phyloP scores from a whole-genome alignment of 2,113 vertebrate genomes.

The Machaerirhynchus nigripectus region DNA sequence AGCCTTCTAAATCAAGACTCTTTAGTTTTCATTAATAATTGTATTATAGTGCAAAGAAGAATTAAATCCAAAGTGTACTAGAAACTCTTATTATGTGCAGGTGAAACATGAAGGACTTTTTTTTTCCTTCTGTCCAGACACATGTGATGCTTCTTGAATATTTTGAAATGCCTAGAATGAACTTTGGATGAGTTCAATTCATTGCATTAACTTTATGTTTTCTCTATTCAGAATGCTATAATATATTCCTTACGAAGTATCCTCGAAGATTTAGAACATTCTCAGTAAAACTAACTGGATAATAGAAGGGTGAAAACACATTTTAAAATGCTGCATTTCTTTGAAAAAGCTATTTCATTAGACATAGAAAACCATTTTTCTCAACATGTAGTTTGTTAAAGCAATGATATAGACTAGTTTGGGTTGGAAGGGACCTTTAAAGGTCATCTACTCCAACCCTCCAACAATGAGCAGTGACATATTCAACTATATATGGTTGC shows the following conservation, averaged over 20 bases:
- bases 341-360: background rate
- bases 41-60: background rate
- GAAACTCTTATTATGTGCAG: background rate
- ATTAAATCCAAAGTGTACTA: background rate
- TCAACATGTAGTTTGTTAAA: background rate
- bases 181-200: background rate
- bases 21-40: background rate
- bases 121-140: background rate
- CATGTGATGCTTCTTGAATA: background rate
- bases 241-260: background rate
- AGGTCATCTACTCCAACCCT: background rate
- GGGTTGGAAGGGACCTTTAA: background rate
- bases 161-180: background rate
- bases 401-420: background rate
- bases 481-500: background rate
- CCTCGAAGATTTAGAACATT: background rate
- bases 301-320: background rate
- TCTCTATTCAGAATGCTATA: background rate
- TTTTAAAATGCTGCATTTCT: background rate
- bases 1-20: background rate
- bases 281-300: background rate
- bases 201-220: background rate
- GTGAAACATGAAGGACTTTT: background rate
- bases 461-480: background rate
- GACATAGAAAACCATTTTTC: background rate